phyloP scores from a whole-genome alignment of 2,888 invertebrate species.

The Eristalinus aeneus region DNA sequence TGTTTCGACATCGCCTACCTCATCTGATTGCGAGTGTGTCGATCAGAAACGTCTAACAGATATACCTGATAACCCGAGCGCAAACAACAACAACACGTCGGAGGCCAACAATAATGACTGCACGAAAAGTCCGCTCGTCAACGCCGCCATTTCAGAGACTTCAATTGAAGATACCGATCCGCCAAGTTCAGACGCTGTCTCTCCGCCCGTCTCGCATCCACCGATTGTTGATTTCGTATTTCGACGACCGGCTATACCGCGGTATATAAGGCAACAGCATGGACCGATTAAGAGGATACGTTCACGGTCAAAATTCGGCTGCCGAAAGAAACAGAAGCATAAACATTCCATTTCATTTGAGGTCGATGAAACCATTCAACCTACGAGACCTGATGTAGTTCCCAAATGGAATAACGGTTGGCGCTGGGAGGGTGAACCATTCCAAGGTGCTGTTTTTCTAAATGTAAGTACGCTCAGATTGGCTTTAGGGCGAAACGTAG shows the following conservation, averaged over 20 bases:
- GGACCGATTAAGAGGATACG: slow-evolving; percentile 77
- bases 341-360: slow-evolving; percentile 78
- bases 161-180: slow-evolving; percentile 22
- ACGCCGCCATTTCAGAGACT: slow-evolving; percentile 19
- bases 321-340: slow-evolving; percentile 77
- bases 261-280: slow-evolving; percentile 65
- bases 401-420: slow-evolving; percentile 95
- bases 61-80: slow-evolving; percentile 6
- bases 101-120: slow-evolving; percentile 59
- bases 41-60: slow-evolving; percentile 60
- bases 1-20: slow-evolving; percentile 30
- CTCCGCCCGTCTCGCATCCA: slow-evolving; percentile 42
- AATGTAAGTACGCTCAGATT: slow-evolving; percentile 83
- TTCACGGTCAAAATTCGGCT: slow-evolving; percentile 79
- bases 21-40: slow-evolving; percentile 31
- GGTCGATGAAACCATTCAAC: slow-evolving; percentile 81
- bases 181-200: slow-evolving; percentile 38
- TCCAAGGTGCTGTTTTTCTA: slow-evolving; percentile 91
- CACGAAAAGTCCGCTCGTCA: slow-evolving; percentile 17
- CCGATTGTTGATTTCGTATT: slow-evolving; percentile 76
- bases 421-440: slow-evolving; percentile 93
- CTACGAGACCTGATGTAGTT: slow-evolving; percentile 80
- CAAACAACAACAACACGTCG: slow-evolving; percentile 39
- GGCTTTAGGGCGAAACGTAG: background rate
- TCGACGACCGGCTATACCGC: slow-evolving; percentile 75